Evolutionary conservation across 2,113 vertebrate genomes (phyloP).

Genomic region (Syngnathus typhle): DNA sequence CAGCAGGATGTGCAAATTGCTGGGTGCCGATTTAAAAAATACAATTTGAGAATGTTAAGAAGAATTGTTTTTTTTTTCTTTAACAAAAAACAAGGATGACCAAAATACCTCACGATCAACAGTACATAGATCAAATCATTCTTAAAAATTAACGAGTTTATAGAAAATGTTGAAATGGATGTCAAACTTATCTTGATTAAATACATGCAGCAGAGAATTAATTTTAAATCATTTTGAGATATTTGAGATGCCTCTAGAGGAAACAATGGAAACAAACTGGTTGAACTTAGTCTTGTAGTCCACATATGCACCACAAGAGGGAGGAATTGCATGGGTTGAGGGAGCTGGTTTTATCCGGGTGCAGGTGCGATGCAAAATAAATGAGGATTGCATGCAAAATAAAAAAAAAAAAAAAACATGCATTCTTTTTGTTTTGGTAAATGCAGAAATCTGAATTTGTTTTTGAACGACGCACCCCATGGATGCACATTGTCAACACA

Average conservation of each 20-base stretch:
- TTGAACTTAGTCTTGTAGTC: constrained; percentile 24
- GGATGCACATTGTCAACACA: constrained; percentile 4
- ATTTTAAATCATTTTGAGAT: no score
- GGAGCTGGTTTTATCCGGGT: not conserved
- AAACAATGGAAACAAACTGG: not conserved
- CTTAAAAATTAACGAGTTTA: not conserved
- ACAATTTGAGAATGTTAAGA: not conserved
- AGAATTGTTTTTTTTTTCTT: not conserved
- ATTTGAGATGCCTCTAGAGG: not conserved
- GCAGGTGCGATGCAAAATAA: constrained; percentile 37
- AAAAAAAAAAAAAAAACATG: constrained; percentile 31
- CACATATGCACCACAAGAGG: constrained; percentile 36
- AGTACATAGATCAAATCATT: not conserved
- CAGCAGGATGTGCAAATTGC: not conserved
- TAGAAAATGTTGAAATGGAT: not conserved
- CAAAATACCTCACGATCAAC: not conserved
- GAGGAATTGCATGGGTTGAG: constrained; percentile 25
- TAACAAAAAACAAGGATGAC: not conserved
- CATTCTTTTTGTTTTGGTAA: not conserved
- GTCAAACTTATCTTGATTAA: not conserved
- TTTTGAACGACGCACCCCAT: not conserved
- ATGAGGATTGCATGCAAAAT: constrained; percentile 43
- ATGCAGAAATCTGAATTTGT: not conserved
- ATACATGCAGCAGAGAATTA: not conserved
- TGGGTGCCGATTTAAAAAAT: not conserved